Conservation (phyloP, 2,888 invertebrate genomes). For the Sepiola atlantica region DNA sequence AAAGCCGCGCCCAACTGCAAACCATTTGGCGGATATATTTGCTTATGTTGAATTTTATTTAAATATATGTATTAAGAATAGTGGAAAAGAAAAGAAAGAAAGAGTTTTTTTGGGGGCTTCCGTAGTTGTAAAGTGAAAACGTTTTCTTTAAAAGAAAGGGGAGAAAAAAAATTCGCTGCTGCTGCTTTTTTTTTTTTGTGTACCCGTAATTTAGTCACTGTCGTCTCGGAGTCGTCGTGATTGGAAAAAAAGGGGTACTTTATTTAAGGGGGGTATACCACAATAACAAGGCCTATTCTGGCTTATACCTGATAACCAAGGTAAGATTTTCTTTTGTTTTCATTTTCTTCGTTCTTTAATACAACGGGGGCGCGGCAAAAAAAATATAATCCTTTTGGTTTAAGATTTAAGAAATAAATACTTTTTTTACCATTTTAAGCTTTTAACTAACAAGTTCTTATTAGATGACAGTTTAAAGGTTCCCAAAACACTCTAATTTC, state of each 20-base stretch:
- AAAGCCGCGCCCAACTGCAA: neutral
- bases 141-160: too few relatives aligned
- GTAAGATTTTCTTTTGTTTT: neutral
- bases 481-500: too few relatives aligned
- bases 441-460: too few relatives aligned
- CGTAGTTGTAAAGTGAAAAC: too few relatives aligned
- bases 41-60: too few relatives aligned
- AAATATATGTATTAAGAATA: too few relatives aligned
- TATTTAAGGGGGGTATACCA: neutral
- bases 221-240: neutral
- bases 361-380: neutral
- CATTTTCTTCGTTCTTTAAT: neutral
- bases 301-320: slow-evolving; percentile 12
- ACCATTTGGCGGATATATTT: neutral
- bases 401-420: too few relatives aligned
- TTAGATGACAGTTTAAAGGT: too few relatives aligned
- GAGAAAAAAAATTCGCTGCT: neutral
- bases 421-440: too few relatives aligned
- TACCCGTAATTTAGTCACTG: neutral
- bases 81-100: too few relatives aligned
- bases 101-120: too few relatives aligned
- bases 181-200: neutral
- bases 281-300: neutral
- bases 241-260: neutral
- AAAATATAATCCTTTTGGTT: too few relatives aligned